Conservation (phyloP, 2,888 invertebrate genomes). For the Lasiommata megera region DNA sequence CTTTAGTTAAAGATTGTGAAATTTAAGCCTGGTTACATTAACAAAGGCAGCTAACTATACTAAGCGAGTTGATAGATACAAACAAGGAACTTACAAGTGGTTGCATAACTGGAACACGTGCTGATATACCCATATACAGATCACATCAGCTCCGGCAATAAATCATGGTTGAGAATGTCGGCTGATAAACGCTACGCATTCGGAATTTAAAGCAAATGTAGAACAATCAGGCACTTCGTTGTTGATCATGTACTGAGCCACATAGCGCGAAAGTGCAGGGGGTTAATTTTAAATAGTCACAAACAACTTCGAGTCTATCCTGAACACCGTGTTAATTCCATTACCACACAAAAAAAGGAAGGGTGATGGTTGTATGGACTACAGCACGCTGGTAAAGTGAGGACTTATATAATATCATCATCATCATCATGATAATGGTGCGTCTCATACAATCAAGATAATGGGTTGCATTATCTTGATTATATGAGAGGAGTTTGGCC, state of each 20-base stretch:
- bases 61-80: slow-evolving; percentile 15
- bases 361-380: no score
- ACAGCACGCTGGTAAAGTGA: no score
- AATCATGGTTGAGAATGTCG: slow-evolving; percentile 19
- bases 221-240: neutral
- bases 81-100: slow-evolving; percentile 19
- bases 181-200: slow-evolving; percentile 18
- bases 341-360: no score
- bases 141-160: slow-evolving; percentile 17
- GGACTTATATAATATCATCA: no score
- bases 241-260: neutral
- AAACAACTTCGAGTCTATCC: no score
- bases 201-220: slow-evolving; percentile 10
- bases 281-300: neutral
- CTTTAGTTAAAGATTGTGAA: no score
- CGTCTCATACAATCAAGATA: no score
- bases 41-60: slow-evolving; percentile 2
- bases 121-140: slow-evolving; percentile 10
- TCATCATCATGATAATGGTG: no score
- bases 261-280: neutral
- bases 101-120: slow-evolving; percentile 25
- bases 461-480: no score
- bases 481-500: no score
- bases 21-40: neutral
- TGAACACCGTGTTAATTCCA: no score